Evolutionary conservation across 2,113 vertebrate species (phyloP).

Genomic region (Tetrax tetrax): DNA sequence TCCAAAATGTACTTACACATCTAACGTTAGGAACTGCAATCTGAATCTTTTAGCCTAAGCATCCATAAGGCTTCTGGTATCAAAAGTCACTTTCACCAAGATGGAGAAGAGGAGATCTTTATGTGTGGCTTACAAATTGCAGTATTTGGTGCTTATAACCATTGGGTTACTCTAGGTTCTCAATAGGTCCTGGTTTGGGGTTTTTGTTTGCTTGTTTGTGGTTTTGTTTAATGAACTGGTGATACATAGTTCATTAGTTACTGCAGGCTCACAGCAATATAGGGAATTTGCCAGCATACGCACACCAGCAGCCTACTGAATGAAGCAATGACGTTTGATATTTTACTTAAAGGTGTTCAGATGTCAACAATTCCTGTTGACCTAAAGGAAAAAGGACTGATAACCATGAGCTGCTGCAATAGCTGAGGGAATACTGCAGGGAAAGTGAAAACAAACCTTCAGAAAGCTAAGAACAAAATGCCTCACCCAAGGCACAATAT

Average conservation of each 20-base stretch:
- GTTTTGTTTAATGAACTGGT: background rate
- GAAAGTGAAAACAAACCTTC: background rate
- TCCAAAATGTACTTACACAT: background rate
- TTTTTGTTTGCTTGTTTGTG: background rate
- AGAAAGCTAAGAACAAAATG: conserved; percentile 24
- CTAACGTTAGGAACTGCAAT: background rate
- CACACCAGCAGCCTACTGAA: background rate
- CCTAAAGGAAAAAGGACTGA: background rate
- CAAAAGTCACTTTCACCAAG: background rate
- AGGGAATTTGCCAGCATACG: background rate
- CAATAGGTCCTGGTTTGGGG: background rate
- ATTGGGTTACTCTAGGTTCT: background rate
- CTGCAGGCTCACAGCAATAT: background rate
- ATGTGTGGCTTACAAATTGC: background rate
- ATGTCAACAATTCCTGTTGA: background rate
- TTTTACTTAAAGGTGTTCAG: background rate
- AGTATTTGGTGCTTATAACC: background rate
- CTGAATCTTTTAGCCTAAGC: background rate
- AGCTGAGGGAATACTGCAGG: background rate
- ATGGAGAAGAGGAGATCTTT: background rate
- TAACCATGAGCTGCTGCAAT: background rate
- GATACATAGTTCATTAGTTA: background rate
- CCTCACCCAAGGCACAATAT: background rate
- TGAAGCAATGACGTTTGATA: background rate
- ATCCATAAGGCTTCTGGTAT: background rate